Base-by-base conservation (phyloP, 2,113 vertebrate genomes). In the Gobius niger region DNA sequence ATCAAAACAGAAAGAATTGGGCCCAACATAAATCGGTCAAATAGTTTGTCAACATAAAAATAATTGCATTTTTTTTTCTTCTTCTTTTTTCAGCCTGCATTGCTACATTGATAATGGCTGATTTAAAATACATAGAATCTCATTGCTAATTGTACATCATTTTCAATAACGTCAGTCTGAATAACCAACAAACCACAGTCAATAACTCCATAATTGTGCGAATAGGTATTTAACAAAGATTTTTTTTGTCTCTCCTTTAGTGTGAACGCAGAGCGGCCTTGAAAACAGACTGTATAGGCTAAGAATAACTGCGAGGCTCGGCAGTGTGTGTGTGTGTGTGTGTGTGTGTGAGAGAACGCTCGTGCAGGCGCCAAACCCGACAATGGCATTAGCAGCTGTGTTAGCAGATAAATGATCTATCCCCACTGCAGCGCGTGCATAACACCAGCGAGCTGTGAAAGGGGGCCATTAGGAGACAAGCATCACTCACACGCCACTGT, bases 331-430 rank as follows among this genome's bases (percentile, higher is more conserved):
- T 4, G 24, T 3, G 24, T n/a, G n/a, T n/a, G n/a, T n/a, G n/a
- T n/a, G n/a, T n/a, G n/a, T n/a, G n/a, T n/a, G n/a, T n/a, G 24
- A 34, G 24, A 42, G 40, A 4, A 40, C 40, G 14, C 57, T 44
- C 40, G n/a, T 44, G 57, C n/a, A 16, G 47, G 7, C 24, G 40
- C 57, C 42, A 60, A n/a, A 60, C 57, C 7, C 14, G 34, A 60
- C 34, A 60, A 60, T 41, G 34, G 56, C 56, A 13, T 14, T 60
- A 60, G 40, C 57, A 60, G 57, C 57, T 42, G 57, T 44, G 57
- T 60, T 41, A 60, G 57, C 57, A 34, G 57, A 42, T 60, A 60
- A 60, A 44, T n/a, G 40, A 60, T 60, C 57, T 60, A n/a, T 44
- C 40, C 42, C 57, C 57, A 15, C 40, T 6, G 57, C 40, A n/a